Conservation (phyloP, 2,797 vertebrate genomes). For the Balearica regulorum region DNA sequence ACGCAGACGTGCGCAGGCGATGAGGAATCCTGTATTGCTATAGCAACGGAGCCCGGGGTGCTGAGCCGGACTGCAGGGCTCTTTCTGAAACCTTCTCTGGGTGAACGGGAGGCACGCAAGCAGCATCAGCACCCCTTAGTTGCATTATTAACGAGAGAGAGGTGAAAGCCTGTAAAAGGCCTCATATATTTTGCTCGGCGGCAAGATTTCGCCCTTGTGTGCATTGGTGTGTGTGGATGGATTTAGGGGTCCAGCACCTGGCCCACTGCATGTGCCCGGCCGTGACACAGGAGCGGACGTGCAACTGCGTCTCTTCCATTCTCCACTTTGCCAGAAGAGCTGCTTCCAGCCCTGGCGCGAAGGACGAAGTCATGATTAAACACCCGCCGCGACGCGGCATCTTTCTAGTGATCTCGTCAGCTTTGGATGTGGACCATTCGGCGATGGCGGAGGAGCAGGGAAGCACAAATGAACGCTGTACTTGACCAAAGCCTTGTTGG, state of each 20-base stretch:
- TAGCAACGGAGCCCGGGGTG: not conserved
- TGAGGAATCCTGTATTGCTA: not conserved
- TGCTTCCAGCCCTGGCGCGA: not conserved
- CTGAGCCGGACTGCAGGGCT: not conserved
- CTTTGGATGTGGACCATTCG: not conserved
- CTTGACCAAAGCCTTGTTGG: not conserved
- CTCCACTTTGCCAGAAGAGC: not conserved
- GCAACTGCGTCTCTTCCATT: not conserved
- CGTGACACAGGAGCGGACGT: accelerated
- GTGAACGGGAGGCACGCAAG: not conserved
- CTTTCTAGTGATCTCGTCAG: not conserved
- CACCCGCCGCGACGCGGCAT: not conserved
- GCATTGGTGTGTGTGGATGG: not conserved
- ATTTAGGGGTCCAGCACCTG: not conserved
- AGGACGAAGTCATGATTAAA: not conserved
- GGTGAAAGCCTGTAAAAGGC: not conserved
- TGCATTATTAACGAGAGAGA: not conserved
- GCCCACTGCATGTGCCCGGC: not conserved
- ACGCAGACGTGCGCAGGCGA: not conserved
- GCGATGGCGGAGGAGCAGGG: not conserved
- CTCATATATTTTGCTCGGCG: not conserved
- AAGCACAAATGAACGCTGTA: not conserved
- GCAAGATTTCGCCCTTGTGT: not conserved
- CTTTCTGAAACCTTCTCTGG: not conserved
- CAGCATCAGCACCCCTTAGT: not conserved